phyloP scores from a whole-genome alignment of 1,140 invertebrate species.

The Drosophila repleta region DNA sequence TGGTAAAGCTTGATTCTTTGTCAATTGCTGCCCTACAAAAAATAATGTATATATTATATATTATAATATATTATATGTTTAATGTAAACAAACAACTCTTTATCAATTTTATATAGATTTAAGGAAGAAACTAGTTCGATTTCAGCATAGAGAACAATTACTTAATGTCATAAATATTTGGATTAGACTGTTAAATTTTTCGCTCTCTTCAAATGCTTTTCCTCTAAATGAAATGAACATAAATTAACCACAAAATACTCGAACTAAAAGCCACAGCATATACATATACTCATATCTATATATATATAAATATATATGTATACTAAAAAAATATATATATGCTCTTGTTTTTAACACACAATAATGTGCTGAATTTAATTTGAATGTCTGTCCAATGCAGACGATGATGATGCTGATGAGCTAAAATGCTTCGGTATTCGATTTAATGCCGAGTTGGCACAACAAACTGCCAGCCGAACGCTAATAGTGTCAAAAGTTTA shows the following conservation, averaged over 20 bases:
- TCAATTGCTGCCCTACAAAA: no score
- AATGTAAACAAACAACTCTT: no score
- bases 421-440: conserved; percentile 29
- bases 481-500: conserved; percentile 82
- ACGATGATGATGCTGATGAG: conserved; percentile 18
- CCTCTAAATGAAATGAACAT: conserved; percentile 17
- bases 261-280: conserved; percentile 19
- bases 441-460: conserved; percentile 32
- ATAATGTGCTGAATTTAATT: conserved; percentile 69
- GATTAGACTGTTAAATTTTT: not conserved
- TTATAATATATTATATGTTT: no score
- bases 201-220: not conserved
- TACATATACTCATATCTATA: conserved; percentile 22
- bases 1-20: no score
- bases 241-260: conserved; percentile 27
- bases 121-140: no score
- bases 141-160: no score
- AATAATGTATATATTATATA: no score
- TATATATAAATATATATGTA: conserved; percentile 5
- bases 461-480: conserved; percentile 38
- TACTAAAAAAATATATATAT: not conserved
- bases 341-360: conserved; percentile 20
- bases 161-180: not conserved
- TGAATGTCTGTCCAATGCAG: conserved; percentile 45
- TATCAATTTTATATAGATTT: no score